phyloP scores from a whole-genome alignment of 2,888 invertebrate species.

The Vanessa cardui region DNA sequence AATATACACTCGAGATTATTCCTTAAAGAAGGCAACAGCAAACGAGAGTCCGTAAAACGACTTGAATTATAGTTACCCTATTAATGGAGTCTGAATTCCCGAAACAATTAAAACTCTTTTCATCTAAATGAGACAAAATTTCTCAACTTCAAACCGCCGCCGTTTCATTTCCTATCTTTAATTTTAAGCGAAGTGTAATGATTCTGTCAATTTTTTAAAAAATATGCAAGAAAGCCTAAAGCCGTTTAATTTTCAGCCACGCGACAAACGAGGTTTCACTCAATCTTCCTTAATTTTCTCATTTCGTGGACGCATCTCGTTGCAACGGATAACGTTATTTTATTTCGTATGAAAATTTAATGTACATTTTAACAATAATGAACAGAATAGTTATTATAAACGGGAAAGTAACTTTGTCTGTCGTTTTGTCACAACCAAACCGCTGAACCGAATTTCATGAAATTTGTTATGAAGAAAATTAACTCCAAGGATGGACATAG shows the following conservation, averaged over 20 bases:
- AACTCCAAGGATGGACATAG: too few relatives aligned
- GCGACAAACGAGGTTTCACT: constrained; percentile 21
- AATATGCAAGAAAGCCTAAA: constrained; percentile 10
- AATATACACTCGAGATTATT: too few relatives aligned
- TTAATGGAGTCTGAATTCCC: neutral
- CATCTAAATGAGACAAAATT: constrained; percentile 1
- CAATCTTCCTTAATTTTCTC: constrained; percentile 34
- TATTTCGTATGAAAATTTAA: constrained; percentile 1
- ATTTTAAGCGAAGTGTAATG: constrained; percentile 12
- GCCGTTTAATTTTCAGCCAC: constrained; percentile 30
- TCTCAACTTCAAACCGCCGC: constrained; percentile 11
- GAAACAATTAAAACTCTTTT: constrained; percentile 18
- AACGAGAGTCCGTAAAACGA: neutral
- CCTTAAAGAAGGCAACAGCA: too few relatives aligned
- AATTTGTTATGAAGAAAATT: too few relatives aligned
- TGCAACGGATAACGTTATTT: constrained; percentile 23
- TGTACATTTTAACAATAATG: too few relatives aligned
- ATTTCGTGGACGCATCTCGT: constrained; percentile 23
- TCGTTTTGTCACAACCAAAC: too few relatives aligned
- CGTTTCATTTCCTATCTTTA: constrained; percentile 18
- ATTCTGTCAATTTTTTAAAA: constrained; percentile 7
- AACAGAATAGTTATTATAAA: too few relatives aligned
- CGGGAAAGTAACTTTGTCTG: too few relatives aligned
- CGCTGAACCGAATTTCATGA: too few relatives aligned
- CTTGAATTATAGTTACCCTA: neutral